A percentile compares a stretch with the other conserved stretches of the same genome.
These are phyloP conservation scores for Sternarchorhynchus goeldii DNA, from an alignment of 2,797 vertebrate genomes.

Conservation along the genomic window DNA sequence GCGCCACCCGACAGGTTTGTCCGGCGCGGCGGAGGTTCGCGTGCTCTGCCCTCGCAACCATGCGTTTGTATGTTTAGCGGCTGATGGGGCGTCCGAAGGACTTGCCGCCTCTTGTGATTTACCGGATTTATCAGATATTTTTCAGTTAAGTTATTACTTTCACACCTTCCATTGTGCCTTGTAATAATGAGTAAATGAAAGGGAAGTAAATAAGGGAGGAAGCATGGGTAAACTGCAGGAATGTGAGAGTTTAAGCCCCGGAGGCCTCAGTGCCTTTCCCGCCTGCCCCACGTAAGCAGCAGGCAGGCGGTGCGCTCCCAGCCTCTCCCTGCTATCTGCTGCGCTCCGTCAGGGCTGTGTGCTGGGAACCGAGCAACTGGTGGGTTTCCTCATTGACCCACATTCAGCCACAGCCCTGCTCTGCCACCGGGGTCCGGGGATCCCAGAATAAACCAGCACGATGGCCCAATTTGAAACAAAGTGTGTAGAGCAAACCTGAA, in stretches of 20 bases:
- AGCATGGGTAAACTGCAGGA: slow-evolving; percentile 1
- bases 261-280: neutral
- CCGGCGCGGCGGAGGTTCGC: neutral
- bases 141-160: neutral
- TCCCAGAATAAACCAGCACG: slow-evolving; percentile 16
- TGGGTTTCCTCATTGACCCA: slow-evolving; percentile 42
- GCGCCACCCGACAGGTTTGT: neutral
- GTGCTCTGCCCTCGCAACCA: neutral
- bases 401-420: slow-evolving; percentile 19
- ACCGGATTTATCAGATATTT: neutral
- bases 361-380: slow-evolving; percentile 1
- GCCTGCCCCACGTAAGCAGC: neutral
- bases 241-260: neutral
- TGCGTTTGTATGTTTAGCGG: too few relatives aligned
- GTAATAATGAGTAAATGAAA: neutral
- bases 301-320: neutral
- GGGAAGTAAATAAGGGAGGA: neutral
- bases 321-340: neutral
- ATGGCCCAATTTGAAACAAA: slow-evolving; percentile 18
- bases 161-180: neutral
- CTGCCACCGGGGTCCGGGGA: neutral
- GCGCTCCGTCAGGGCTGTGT: neutral
- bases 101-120: neutral
- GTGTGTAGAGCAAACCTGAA: slow-evolving; percentile 4
- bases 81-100: neutral